Percentiles rank a stretch among this genome's conserved stretches.
These are phyloP conservation scores for Phoxinus dragarum DNA, from an alignment of 2,797 vertebrate genomes.

Conservation along the genomic window DNA sequence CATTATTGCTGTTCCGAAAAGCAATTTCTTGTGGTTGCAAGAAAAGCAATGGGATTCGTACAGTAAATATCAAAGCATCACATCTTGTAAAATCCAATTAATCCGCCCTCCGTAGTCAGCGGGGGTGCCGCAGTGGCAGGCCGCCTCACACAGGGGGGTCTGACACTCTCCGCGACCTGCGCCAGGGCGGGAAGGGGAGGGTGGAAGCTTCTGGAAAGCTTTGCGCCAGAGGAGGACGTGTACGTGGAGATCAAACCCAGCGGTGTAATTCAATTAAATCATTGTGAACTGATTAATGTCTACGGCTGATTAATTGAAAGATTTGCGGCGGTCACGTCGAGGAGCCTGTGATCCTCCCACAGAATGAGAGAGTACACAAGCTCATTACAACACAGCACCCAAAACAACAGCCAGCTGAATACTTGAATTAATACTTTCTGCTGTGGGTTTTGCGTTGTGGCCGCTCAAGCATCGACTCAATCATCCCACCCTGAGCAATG, in stretches of 20 bases:
- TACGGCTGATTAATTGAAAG: slow-evolving; percentile 36
- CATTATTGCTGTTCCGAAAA: slow-evolving; percentile 42
- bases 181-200: background rate
- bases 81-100: slow-evolving; percentile 65
- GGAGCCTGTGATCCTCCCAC: slow-evolving; percentile 15
- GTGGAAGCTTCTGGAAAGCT: background rate
- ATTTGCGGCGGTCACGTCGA: slow-evolving; percentile 4
- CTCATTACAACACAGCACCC: slow-evolving; percentile 7
- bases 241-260: background rate
- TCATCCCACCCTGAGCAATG: background rate
- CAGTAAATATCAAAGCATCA: slow-evolving; percentile 55
- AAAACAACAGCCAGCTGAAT: background rate
- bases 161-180: slow-evolving; percentile 8
- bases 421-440: background rate
- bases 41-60: slow-evolving; percentile 39
- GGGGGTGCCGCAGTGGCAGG: background rate
- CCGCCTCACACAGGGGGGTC: background rate
- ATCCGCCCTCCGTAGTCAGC: slow-evolving; percentile 59
- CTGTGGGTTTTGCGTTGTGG: background rate
- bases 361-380: slow-evolving; percentile 8
- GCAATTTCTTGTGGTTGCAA: slow-evolving; percentile 45
- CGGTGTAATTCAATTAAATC: slow-evolving; percentile 27
- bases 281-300: slow-evolving; percentile 35
- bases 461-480: background rate
- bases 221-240: background rate